Percentiles rank a stretch among this genome's conserved stretches.
Conservation (phyloP, 1,140 invertebrate species). For the Callitettix versicolor region DNA sequence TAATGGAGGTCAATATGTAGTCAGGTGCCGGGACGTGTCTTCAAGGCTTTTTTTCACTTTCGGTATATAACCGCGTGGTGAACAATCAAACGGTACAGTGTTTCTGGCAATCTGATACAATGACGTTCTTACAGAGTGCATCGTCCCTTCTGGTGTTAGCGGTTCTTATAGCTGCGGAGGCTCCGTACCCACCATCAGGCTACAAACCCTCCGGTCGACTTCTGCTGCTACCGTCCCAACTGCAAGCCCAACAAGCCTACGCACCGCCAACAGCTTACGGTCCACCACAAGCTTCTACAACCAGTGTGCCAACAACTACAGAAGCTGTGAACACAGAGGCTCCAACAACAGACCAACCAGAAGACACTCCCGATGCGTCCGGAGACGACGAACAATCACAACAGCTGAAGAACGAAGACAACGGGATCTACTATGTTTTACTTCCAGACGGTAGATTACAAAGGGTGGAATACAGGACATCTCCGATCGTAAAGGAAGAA, state of each 20-base stretch:
- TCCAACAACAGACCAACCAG: neutral
- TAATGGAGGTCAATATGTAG: no score
- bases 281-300: neutral
- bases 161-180: neutral
- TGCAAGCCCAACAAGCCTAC: neutral
- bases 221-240: constrained; percentile 2
- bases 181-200: neutral
- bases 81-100: no score
- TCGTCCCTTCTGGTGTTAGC: neutral
- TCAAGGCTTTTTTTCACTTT: no score
- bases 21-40: no score
- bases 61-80: no score
- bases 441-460: constrained; percentile 67
- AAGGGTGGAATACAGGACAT: constrained; percentile 36
- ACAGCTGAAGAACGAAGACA: constrained; percentile 23
- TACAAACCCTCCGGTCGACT: neutral
- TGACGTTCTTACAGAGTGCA: no score
- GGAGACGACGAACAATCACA: neutral
- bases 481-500: constrained; percentile 2
- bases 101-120: no score
- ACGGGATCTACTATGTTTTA: constrained; percentile 57
- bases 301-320: neutral
- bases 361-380: neutral
- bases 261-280: neutral
- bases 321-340: neutral